Base-by-base conservation (phyloP, 2,888 invertebrate genomes). In the Noctuana brunneofusca region DNA sequence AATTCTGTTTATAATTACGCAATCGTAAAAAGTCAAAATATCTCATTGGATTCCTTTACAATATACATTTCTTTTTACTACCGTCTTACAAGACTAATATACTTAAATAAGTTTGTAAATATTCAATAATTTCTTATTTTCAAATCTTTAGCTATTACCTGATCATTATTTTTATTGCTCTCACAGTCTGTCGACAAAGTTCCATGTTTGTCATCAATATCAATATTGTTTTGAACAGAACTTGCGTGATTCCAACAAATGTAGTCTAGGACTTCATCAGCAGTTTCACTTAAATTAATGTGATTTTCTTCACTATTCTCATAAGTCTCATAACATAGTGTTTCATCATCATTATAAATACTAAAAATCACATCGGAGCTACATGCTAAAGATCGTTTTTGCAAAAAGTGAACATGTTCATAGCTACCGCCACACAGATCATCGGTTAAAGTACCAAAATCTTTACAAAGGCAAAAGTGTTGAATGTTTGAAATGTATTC, bases 401-500 rank as follows among this genome's bases (percentile, higher is more conserved):
- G 66, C 70, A 73, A 76, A 73, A 83, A 89, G 75, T 90, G 88
- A 64, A 88, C 75, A 71, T 89, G 87, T 66, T 83, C 81, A 75
- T 84, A 83, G 38, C 67, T 62, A 49, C 69, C 67, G 64, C 75
- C 71, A 64, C 60, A 53, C 22, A 16, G 20, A 66, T 81, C 80
- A 73, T 81, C 78, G 70, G 72, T 71, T 62, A 67, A 66, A 64
- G 83, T 72, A 55, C 90, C 90, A 75, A 85, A 90, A 75, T 90
- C 89, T 60, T 71, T 64, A 68, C 89, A 89, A 58, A 81, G 62
- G 75, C 89, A 89, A 73, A 81, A 83, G 58, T 76, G 64, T 27
- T 65, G 54, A 18, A 41, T 1, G 58, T 35, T 16, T 43, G 43
- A 5, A 24, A 43, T 11, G 46, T 9, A 1, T 20, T 3, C 30